Evolutionary conservation across 2,113 vertebrate genomes (phyloP).

Genomic region (Gopherus evgoodei): DNA sequence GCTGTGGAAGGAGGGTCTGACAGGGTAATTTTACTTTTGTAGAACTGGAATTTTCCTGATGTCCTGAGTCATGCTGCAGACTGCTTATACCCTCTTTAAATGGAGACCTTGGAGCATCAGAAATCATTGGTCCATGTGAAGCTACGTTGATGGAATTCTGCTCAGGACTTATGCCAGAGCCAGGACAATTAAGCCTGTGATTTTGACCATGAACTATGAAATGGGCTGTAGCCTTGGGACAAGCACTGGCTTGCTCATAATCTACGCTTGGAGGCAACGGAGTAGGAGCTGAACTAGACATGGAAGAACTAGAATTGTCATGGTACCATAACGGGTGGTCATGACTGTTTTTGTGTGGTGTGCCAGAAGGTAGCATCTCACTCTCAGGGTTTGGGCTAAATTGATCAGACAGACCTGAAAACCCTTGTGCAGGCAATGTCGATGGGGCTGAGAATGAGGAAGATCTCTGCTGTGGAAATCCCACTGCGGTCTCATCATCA

Average conservation of each 20-base stretch:
- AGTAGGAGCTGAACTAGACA: neutral
- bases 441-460: constrained; percentile 52
- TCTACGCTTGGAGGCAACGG: neutral
- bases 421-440: neutral
- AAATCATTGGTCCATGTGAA: neutral
- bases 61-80: neutral
- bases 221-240: neutral
- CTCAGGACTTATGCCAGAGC: constrained; percentile 22
- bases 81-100: constrained; percentile 30
- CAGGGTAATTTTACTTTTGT: constrained; percentile 82
- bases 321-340: constrained; percentile 59
- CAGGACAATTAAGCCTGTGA: constrained; percentile 22
- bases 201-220: constrained; percentile 56
- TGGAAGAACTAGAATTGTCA: constrained; percentile 49
- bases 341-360: neutral
- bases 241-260: constrained; percentile 9
- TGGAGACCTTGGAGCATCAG: constrained; percentile 27
- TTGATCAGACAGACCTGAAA: neutral
- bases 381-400: neutral
- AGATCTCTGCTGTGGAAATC: constrained; percentile 38
- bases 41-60: constrained; percentile 64
- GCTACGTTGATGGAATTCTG: neutral
- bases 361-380: neutral
- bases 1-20: constrained; percentile 78
- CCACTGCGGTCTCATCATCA: constrained; percentile 6